Conservation (phyloP, 2,888 invertebrate genomes). For the Minunthozetes semirufus region DNA sequence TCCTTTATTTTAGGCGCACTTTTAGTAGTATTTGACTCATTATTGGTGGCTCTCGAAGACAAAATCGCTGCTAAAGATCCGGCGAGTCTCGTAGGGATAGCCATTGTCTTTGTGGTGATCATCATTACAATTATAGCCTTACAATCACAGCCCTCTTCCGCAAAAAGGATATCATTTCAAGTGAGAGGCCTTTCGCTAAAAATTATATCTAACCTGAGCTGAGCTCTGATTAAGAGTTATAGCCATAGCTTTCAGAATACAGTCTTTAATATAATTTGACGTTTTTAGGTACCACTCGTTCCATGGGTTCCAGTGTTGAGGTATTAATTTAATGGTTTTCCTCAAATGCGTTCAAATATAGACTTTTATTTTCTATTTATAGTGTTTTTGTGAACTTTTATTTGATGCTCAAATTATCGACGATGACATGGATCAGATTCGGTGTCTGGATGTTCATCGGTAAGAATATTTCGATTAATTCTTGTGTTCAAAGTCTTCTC, state of each 20-base stretch:
- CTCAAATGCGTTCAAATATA: neutral
- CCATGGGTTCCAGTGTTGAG: slow-evolving; percentile 37
- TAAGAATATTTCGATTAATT: slow-evolving; percentile 39
- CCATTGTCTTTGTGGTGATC: slow-evolving; percentile 29
- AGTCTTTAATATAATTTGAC: too few species aligned
- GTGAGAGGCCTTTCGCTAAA: slow-evolving; percentile 11
- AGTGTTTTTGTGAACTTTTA: slow-evolving; percentile 38
- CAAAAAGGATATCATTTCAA: slow-evolving; percentile 35
- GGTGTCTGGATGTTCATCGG: slow-evolving; percentile 71
- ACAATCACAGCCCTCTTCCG: slow-evolving; percentile 27
- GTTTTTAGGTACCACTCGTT: slow-evolving; percentile 36
- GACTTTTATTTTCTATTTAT: neutral
- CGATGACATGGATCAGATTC: slow-evolving; percentile 75
- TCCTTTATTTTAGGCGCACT: slow-evolving; percentile 42
- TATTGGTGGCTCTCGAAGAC: slow-evolving; percentile 44
- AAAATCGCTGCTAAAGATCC: slow-evolving; percentile 40
- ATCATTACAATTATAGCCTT: slow-evolving; percentile 33
- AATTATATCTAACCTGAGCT: too few species aligned
- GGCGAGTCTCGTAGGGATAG: slow-evolving; percentile 13
- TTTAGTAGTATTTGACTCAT: slow-evolving; percentile 42
- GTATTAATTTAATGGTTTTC: neutral
- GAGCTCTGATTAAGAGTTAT: neutral
- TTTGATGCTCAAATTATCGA: slow-evolving; percentile 39
- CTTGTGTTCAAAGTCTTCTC: neutral
- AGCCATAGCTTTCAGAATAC: too few species aligned